Evolutionary conservation across 2,888 invertebrate genomes (phyloP).

Genomic region (Oconnorella tubifera): DNA sequence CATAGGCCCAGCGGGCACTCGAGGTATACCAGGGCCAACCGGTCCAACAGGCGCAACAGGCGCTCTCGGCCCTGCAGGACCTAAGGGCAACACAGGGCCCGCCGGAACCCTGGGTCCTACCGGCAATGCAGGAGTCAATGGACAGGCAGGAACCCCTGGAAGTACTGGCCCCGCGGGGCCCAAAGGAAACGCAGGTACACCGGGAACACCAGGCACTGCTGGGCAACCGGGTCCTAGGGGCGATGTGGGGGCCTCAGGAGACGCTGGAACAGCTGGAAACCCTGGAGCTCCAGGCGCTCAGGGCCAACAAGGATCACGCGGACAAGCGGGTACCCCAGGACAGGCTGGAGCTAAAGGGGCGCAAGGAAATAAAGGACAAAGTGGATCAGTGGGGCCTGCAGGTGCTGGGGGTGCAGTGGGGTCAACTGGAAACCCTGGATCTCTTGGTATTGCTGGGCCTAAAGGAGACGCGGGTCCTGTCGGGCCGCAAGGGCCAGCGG

Average conservation of each 20-base stretch:
- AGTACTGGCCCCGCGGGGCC: slow-evolving; percentile 16
- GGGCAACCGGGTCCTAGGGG: slow-evolving; percentile 7
- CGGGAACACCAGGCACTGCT: slow-evolving; percentile 17
- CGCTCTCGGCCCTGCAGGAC: slow-evolving; percentile 12
- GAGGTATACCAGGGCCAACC: slow-evolving; percentile 20
- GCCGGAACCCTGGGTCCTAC: slow-evolving; percentile 21
- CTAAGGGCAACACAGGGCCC: slow-evolving; percentile 29
- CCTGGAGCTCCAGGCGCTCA: background rate
- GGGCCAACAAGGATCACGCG: slow-evolving; percentile 19
- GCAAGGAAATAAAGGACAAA: slow-evolving; percentile 9
- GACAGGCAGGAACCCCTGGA: slow-evolving; percentile 21
- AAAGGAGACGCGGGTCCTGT: slow-evolving; percentile 21
- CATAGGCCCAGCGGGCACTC: slow-evolving; percentile 22
- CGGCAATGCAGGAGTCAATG: slow-evolving; percentile 17
- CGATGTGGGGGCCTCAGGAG: background rate
- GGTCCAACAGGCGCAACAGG: slow-evolving; percentile 20
- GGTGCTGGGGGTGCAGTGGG: slow-evolving; percentile 20
- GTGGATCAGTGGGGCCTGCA: slow-evolving; percentile 19
- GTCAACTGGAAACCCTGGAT: slow-evolving; percentile 14
- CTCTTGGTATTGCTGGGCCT: slow-evolving; percentile 16
- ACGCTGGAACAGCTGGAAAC: background rate
- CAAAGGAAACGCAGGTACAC: slow-evolving; percentile 6
- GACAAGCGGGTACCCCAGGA: slow-evolving; percentile 26
- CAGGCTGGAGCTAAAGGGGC: slow-evolving; percentile 18
- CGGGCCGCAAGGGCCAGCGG: slow-evolving; percentile 17